Percentiles rank a stretch among this genome's conserved stretches.
phyloP scores from a whole-genome alignment of 2,888 invertebrate genomes.

The Spilosoma lubricipeda region DNA sequence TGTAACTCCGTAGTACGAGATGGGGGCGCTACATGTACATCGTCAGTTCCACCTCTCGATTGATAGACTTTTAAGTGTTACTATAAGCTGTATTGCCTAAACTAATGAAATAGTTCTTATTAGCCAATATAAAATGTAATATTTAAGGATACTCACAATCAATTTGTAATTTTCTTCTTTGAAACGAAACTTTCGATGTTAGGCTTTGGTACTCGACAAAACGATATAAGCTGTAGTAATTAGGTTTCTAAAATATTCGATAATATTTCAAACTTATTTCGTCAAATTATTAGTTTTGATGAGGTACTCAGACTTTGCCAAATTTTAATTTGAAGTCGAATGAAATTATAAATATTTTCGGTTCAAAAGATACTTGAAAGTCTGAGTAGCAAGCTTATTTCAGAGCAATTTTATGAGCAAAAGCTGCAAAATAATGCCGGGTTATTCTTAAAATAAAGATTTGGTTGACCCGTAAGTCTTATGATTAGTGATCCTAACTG shows the following conservation, averaged over 20 bases:
- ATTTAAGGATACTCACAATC: neutral
- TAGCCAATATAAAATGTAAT: neutral
- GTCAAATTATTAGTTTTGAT: neutral
- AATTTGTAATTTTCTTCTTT: neutral
- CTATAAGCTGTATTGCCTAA: neutral
- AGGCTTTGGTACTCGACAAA: neutral
- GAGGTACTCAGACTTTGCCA: neutral
- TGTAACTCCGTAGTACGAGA: no score
- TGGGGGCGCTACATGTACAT: no score
- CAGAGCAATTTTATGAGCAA: neutral
- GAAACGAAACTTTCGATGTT: neutral
- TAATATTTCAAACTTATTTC: neutral
- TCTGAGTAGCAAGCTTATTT: neutral
- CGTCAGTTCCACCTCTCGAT: neutral
- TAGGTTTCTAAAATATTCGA: neutral
- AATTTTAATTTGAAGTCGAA: neutral
- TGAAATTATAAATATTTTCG: neutral
- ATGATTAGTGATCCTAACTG: no score
- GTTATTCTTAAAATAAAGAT: neutral
- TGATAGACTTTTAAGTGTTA: neutral
- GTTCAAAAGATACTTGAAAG: neutral
- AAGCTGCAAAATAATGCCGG: neutral
- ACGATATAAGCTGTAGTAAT: neutral
- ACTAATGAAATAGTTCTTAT: neutral
- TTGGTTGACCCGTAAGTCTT: neutral